A percentile compares a stretch with the other conserved stretches of the same genome.
phyloP scores from a whole-genome alignment of 2,888 invertebrate species.

The Autographa gamma region DNA sequence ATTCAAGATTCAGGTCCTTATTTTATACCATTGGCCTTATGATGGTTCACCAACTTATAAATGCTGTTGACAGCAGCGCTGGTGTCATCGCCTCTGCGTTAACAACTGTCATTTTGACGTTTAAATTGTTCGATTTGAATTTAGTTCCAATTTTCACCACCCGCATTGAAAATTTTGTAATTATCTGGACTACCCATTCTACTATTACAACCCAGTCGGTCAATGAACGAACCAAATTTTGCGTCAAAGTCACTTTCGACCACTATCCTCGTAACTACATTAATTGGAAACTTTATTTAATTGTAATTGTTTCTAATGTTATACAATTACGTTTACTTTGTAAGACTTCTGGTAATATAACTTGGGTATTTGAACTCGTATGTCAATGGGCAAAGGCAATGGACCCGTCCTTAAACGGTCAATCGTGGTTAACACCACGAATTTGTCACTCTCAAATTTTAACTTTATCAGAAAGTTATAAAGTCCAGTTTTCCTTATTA shows the following conservation, averaged over 20 bases:
- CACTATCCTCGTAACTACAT: conserved; percentile 1
- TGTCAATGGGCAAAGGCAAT: conserved; percentile 33
- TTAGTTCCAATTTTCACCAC: not conserved
- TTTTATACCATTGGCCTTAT: too few species aligned
- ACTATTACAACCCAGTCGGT: conserved; percentile 1
- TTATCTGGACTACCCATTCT: not conserved
- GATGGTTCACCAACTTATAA: too few species aligned
- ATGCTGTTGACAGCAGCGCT: not conserved
- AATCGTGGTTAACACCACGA: conserved; percentile 14
- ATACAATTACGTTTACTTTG: conserved; percentile 10
- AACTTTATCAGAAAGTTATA: not conserved
- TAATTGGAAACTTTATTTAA: conserved; percentile 31
- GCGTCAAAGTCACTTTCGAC: conserved; percentile 29
- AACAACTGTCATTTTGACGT: not conserved
- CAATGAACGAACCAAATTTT: conserved; percentile 30
- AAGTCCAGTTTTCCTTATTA: not conserved
- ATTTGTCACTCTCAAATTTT: not conserved
- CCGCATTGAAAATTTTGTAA: not conserved
- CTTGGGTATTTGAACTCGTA: conserved; percentile 37
- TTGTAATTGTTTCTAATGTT: conserved; percentile 19
- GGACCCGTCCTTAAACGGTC: conserved; percentile 37
- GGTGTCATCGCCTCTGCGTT: not conserved
- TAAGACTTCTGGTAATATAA: conserved; percentile 28
- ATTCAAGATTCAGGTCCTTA: too few species aligned
- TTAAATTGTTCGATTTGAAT: not conserved